Evolutionary conservation across 1,140 invertebrate species (phyloP).

Genomic region (Aphelenchoides besseyi): DNA sequence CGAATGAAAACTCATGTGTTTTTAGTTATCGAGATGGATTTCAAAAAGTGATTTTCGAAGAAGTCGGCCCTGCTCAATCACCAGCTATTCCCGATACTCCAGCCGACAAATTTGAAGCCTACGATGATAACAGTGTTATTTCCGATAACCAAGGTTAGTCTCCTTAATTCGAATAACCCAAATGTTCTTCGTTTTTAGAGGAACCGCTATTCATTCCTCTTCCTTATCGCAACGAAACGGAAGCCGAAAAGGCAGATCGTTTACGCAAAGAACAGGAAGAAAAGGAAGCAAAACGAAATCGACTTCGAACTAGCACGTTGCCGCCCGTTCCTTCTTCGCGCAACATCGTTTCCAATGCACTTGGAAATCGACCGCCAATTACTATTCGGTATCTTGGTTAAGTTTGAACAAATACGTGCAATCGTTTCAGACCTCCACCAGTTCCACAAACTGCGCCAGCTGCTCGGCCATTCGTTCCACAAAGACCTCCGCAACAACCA

Average conservation of each 20-base stretch:
- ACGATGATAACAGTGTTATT: slow-evolving; percentile 50
- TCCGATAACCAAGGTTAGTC: slow-evolving; percentile 31
- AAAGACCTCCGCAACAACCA: not conserved
- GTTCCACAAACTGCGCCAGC: slow-evolving; percentile 17
- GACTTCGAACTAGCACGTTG: slow-evolving; percentile 16
- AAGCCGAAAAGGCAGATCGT: slow-evolving; percentile 36
- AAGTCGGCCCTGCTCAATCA: slow-evolving; percentile 31
- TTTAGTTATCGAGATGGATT: slow-evolving; percentile 50
- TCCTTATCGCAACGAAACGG: slow-evolving; percentile 53
- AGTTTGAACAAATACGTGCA: slow-evolving; percentile 14
- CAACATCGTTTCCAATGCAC: slow-evolving; percentile 24
- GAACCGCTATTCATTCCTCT: slow-evolving; percentile 51
- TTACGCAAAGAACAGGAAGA: slow-evolving; percentile 44
- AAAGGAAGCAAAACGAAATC: slow-evolving; percentile 3
- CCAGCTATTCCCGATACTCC: slow-evolving; percentile 35
- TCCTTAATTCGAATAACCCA: slow-evolving; percentile 27
- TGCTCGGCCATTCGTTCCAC: no score
- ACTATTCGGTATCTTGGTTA: slow-evolving; percentile 34
- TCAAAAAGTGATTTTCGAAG: slow-evolving; percentile 56
- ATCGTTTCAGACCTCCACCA: slow-evolving; percentile 19
- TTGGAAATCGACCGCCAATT: slow-evolving; percentile 34
- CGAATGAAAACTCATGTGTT: not conserved
- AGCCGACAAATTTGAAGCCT: slow-evolving; percentile 42
- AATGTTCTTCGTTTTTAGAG: slow-evolving; percentile 36
- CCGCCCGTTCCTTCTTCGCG: slow-evolving; percentile 9